Percentiles rank a stretch among this genome's conserved stretches.
Evolutionary conservation across 1,140 invertebrate genomes (phyloP).

Genomic region (Dendrolimus kikuchii): DNA sequence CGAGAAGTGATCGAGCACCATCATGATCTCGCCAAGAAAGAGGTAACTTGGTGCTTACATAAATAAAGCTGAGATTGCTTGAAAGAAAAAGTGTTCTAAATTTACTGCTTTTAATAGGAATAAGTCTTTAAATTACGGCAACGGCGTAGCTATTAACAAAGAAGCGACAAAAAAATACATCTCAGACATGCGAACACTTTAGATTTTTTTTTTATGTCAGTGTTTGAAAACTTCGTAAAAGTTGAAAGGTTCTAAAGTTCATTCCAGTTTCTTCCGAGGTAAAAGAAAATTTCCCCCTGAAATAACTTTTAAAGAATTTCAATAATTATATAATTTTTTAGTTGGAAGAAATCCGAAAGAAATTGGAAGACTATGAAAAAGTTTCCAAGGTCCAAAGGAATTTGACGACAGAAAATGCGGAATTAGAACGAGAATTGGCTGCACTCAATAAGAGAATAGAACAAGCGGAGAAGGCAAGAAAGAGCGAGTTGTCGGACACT

Average conservation of each 20-base stretch:
- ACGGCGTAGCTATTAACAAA: too few relatives aligned
- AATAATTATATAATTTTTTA: constrained; percentile 37
- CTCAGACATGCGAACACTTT: too few relatives aligned
- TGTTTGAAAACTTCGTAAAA: too few relatives aligned
- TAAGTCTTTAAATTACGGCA: not conserved
- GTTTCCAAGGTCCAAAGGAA: constrained; percentile 86
- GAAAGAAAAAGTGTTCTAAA: not conserved
- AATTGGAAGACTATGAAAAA: constrained; percentile 89
- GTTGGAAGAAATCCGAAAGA: constrained; percentile 86
- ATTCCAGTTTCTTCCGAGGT: too few relatives aligned
- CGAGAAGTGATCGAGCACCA: constrained; percentile 75
- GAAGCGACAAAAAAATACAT: too few relatives aligned
- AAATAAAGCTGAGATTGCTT: not conserved
- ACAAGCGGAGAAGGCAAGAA: constrained; percentile 85
- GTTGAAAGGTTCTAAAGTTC: too few relatives aligned
- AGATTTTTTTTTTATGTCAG: too few relatives aligned
- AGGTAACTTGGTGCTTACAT: constrained; percentile 26
- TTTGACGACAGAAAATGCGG: constrained; percentile 81
- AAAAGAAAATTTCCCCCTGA: too few relatives aligned
- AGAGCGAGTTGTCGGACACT: constrained; percentile 87
- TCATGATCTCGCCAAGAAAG: constrained; percentile 55
- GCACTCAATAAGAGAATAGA: constrained; percentile 80
- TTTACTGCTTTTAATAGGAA: not conserved
- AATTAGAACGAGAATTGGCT: constrained; percentile 83
- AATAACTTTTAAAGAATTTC: constrained; percentile 3